Evolutionary conservation across 2,113 vertebrate genomes (phyloP).

Genomic region (Larimichthys crocea): DNA sequence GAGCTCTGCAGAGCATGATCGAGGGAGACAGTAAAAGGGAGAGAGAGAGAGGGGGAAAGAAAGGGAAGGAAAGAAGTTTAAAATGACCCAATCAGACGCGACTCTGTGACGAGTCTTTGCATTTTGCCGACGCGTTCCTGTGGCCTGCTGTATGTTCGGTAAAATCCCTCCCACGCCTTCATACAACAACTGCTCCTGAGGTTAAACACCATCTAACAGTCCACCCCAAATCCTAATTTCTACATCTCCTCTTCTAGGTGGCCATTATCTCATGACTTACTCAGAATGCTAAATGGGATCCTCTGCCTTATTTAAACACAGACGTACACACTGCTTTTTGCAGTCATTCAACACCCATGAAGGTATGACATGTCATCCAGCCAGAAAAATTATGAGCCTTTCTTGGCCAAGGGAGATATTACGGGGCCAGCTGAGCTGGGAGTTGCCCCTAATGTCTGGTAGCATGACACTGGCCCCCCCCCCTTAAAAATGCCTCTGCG

Average conservation of each 20-base stretch:
- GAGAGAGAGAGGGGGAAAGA: conserved; percentile 40
- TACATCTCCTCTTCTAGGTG: conserved; percentile 39
- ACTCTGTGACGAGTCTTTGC: conserved; percentile 56
- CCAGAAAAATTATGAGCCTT: conserved; percentile 50
- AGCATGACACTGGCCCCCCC: conserved; percentile 61
- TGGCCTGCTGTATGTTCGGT: conserved; percentile 54
- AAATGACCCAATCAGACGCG: conserved; percentile 40
- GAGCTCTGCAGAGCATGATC: conserved; percentile 82
- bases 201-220: conserved; percentile 42
- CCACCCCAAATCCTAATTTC: conserved; percentile 15
- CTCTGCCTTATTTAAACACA: conserved; percentile 67
- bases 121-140: conserved; percentile 29
- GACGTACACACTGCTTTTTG: conserved; percentile 34
- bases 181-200: conserved; percentile 63
- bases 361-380: conserved; percentile 55
- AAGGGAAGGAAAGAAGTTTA: conserved; percentile 49
- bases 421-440: conserved; percentile 37
- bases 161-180: conserved; percentile 59
- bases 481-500: conserved; percentile 37
- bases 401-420: conserved; percentile 44
- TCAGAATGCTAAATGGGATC: conserved; percentile 60
- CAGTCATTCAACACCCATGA: conserved; percentile 64
- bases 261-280: conserved; percentile 57
- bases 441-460: conserved; percentile 51
- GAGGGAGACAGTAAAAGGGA: conserved; percentile 72